phyloP scores from a whole-genome alignment of 2,797 vertebrate species.

The Dendrocincla fuliginosa region DNA sequence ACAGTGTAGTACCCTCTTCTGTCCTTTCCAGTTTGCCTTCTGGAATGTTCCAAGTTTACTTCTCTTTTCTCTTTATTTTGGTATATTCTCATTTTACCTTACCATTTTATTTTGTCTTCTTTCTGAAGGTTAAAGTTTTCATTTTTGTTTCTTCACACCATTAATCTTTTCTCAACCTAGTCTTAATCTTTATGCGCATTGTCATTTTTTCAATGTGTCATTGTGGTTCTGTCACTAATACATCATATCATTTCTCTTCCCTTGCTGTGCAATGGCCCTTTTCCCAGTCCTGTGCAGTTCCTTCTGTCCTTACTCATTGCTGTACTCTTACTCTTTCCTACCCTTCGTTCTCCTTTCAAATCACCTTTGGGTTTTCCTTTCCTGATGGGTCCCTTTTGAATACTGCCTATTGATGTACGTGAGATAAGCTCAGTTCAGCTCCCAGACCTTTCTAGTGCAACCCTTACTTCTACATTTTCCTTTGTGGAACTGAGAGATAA shows the following conservation, averaged over 20 bases:
- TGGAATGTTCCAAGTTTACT: conserved; percentile 62
- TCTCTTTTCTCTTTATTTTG: conserved; percentile 20
- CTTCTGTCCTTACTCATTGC: conserved; percentile 7
- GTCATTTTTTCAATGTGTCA: conserved; percentile 33
- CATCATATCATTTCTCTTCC: background rate
- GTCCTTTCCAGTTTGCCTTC: conserved; percentile 62
- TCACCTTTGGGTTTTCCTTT: conserved; percentile 35
- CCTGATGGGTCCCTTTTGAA: conserved; percentile 21
- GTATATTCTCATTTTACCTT: conserved; percentile 16
- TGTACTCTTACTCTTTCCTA: background rate
- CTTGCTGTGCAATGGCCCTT: conserved; percentile 11
- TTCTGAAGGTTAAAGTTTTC: conserved; percentile 35
- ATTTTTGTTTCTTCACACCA: conserved; percentile 1
- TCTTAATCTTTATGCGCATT: conserved; percentile 3
- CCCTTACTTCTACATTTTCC: conserved; percentile 9
- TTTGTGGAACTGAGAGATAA: conserved; percentile 28
- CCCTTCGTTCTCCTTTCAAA: background rate
- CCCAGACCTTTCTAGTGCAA: conserved; percentile 37
- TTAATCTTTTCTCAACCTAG: background rate
- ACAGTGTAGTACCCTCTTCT: conserved; percentile 65
- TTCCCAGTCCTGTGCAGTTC: conserved; percentile 2
- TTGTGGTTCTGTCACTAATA: conserved; percentile 21
- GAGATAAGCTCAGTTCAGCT: conserved; percentile 32
- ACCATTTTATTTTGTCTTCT: conserved; percentile 11
- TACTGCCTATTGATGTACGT: background rate